A percentile compares a stretch with the other conserved stretches of the same genome.
Conservation (phyloP, 2,888 invertebrate species). For the Scelioninae gen. 1 region DNA sequence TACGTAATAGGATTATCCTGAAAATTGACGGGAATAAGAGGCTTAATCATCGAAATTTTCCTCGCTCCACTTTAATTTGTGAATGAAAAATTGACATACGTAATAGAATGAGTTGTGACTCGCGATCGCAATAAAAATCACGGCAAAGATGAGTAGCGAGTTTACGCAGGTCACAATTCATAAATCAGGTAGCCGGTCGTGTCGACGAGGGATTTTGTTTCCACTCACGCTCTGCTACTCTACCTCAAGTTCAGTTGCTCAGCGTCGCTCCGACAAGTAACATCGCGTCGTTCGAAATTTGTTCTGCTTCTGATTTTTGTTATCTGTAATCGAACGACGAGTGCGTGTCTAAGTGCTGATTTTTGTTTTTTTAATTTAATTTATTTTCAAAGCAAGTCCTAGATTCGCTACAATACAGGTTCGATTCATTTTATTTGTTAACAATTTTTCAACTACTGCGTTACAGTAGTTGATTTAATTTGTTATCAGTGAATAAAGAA, state of each 20-base stretch:
- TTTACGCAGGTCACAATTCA: slow-evolving; percentile 66
- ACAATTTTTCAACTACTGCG: too few relatives aligned
- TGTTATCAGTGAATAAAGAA: too few relatives aligned
- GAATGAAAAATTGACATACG: slow-evolving; percentile 1
- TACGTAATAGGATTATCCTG: background rate
- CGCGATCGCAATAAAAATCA: slow-evolving; percentile 14
- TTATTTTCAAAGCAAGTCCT: too few relatives aligned
- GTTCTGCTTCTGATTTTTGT: slow-evolving; percentile 34
- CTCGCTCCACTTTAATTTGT: background rate
- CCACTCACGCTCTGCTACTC: slow-evolving; percentile 58
- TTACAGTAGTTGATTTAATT: too few relatives aligned
- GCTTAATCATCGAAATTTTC: background rate
- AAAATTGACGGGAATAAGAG: background rate
- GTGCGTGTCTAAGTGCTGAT: slow-evolving; percentile 7
- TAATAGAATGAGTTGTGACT: slow-evolving; percentile 9
- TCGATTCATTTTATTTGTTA: too few relatives aligned
- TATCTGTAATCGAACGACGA: slow-evolving; percentile 14
- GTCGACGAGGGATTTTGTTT: slow-evolving; percentile 66
- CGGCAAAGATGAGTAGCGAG: slow-evolving; percentile 45
- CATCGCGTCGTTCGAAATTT: too few relatives aligned
- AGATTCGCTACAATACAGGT: too few relatives aligned
- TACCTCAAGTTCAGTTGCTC: slow-evolving; percentile 79
- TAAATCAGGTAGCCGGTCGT: slow-evolving; percentile 63
- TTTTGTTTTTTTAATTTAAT: slow-evolving; percentile 19
- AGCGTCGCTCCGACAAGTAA: slow-evolving; percentile 80